Conservation (phyloP, 2,888 invertebrate genomes). For the Drosophila colorata region DNA sequence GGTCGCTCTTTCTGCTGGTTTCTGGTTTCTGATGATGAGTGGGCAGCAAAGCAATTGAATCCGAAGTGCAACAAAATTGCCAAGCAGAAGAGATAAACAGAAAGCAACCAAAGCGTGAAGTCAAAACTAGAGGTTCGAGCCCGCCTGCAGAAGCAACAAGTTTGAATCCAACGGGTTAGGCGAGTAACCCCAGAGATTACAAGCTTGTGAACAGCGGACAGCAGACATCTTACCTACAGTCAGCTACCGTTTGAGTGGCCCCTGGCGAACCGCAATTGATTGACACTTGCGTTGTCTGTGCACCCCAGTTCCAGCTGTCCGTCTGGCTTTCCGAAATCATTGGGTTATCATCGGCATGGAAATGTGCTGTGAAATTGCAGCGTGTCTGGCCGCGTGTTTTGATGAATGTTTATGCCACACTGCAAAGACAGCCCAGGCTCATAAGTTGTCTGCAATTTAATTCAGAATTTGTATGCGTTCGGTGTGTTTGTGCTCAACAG, state of each 20-base stretch:
- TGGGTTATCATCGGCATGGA: slow-evolving; percentile 29
- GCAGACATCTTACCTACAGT: background rate
- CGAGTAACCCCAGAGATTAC: slow-evolving; percentile 13
- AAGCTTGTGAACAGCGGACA: slow-evolving; percentile 18
- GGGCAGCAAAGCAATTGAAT: slow-evolving; percentile 23
- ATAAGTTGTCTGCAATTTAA: slow-evolving; percentile 27
- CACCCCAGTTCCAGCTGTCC: slow-evolving; percentile 16
- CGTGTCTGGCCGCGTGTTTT: slow-evolving; percentile 40
- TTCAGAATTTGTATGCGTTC: slow-evolving; percentile 50
- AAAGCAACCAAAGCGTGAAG: slow-evolving; percentile 1
- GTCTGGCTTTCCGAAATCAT: slow-evolving; percentile 35
- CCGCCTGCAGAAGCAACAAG: slow-evolving; percentile 1
- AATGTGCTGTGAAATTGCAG: slow-evolving; percentile 49
- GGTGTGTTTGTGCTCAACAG: slow-evolving; percentile 3
- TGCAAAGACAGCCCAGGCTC: slow-evolving; percentile 28
- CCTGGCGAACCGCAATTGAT: background rate
- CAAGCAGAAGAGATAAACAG: background rate
- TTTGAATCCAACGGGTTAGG: slow-evolving; percentile 35
- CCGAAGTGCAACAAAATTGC: slow-evolving; percentile 44
- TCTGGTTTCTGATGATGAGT: slow-evolving; percentile 14
- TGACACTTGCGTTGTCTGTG: background rate
- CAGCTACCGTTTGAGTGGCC: slow-evolving; percentile 42
- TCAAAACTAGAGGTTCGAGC: slow-evolving; percentile 4
- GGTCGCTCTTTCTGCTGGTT: slow-evolving; percentile 10
- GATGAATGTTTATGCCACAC: slow-evolving; percentile 55